phyloP scores from a whole-genome alignment of 2,888 invertebrate species.

The Tenthredo scrophulariae region DNA sequence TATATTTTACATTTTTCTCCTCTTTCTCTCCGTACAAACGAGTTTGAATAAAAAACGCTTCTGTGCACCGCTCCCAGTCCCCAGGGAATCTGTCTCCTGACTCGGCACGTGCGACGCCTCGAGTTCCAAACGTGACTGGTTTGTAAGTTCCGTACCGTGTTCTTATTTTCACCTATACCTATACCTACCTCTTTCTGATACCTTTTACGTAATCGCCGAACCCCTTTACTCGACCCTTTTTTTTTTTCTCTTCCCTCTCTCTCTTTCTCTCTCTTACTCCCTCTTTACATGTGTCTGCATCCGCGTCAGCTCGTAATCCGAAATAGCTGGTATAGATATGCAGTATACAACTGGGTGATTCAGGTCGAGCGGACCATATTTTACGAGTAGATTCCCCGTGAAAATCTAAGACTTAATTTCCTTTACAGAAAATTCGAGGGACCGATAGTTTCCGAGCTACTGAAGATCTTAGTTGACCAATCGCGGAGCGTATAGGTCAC shows the following conservation, averaged over 20 bases:
- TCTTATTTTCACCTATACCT: not conserved
- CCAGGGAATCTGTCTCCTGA: conserved; percentile 49
- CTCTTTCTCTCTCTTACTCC: not conserved
- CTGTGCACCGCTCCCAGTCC: conserved; percentile 27
- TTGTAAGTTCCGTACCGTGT: conserved; percentile 36
- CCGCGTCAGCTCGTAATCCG: not conserved
- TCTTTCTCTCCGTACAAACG: conserved; percentile 9
- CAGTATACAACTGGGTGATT: no score
- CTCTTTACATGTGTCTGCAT: not conserved
- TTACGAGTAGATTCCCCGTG: no score
- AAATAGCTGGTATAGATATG: no score
- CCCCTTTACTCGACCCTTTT: conserved; percentile 27
- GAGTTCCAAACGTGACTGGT: conserved; percentile 47
- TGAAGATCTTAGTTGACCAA: no score
- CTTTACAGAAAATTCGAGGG: no score
- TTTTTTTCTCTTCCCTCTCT: not conserved
- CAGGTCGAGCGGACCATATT: no score
- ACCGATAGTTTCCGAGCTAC: no score
- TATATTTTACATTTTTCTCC: conserved; percentile 46
- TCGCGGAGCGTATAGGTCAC: no score
- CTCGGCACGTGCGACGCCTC: conserved; percentile 50
- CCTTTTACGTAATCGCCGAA: conserved; percentile 39
- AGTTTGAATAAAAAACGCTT: conserved; percentile 33
- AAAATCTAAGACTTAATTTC: no score
- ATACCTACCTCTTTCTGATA: conserved; percentile 14